Evolutionary conservation across 2,113 vertebrate species (phyloP).

Genomic region (Sphyrna mokarran): DNA sequence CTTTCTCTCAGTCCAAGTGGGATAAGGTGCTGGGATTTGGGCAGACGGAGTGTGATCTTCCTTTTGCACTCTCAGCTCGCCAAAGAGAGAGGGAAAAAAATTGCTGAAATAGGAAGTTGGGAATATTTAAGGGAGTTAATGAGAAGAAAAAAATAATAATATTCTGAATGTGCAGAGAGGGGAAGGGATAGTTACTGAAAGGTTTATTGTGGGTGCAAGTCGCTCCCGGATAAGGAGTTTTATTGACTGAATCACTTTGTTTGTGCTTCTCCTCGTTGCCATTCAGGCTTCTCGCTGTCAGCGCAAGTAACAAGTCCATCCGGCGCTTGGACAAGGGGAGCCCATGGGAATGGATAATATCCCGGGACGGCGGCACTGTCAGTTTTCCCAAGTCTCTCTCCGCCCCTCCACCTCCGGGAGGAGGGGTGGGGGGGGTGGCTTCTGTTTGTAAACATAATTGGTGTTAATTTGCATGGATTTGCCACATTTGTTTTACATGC

Average conservation of each 20-base stretch:
- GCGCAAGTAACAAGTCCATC: background rate
- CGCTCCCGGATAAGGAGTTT: background rate
- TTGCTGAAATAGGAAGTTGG: slow-evolving; percentile 1
- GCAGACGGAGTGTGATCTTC: background rate
- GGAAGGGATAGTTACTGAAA: background rate
- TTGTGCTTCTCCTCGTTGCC: too few relatives aligned
- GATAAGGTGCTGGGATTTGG: background rate
- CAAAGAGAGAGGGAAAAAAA: background rate
- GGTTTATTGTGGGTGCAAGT: background rate
- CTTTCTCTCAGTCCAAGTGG: background rate
- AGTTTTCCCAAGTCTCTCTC: too few relatives aligned
- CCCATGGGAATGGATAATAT: background rate
- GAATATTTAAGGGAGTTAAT: background rate
- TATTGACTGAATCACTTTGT: too few relatives aligned
- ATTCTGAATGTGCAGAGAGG: background rate
- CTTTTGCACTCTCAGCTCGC: too few relatives aligned
- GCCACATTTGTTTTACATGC: background rate
- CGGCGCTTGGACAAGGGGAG: background rate
- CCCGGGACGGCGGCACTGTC: too few relatives aligned
- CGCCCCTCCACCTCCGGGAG: too few relatives aligned
- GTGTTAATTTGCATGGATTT: background rate
- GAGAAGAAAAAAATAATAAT: background rate
- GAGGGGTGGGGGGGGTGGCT: too few relatives aligned
- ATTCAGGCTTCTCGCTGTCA: background rate
- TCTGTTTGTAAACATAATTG: background rate